These are phyloP conservation scores for Druon quercuslanigerum DNA, from an alignment of 1,140 invertebrate genomes.

Conservation along the genomic window DNA sequence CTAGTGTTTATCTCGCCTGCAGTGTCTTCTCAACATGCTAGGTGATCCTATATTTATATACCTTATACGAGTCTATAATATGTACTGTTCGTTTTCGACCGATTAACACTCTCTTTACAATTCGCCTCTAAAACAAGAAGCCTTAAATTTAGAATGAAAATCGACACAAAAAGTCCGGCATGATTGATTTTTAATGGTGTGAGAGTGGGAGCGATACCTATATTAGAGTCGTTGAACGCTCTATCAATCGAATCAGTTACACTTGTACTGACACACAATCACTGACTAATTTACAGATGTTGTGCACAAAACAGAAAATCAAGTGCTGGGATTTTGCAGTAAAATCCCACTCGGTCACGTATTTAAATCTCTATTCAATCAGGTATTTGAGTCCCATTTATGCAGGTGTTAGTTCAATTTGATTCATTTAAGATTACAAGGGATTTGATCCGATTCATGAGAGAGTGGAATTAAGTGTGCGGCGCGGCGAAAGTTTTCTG, in stretches of 20 bases:
- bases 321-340: no score
- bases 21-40: constrained; percentile 10
- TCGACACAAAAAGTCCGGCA: constrained; percentile 10
- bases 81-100: neutral
- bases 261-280: no score
- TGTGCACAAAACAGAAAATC: no score
- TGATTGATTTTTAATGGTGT: constrained; percentile 24
- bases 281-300: no score
- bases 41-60: constrained; percentile 16
- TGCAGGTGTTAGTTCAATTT: neutral
- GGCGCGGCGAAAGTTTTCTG: constrained; percentile 1
- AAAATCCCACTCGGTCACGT: no score
- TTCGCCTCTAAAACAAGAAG: constrained; percentile 15
- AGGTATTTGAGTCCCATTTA: no score
- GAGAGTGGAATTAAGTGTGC: neutral
- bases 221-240: neutral
- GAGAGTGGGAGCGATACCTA: neutral
- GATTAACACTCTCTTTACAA: constrained; percentile 5
- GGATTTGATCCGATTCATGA: neutral
- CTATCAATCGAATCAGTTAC: neutral
- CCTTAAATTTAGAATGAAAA: constrained; percentile 30
- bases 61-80: constrained; percentile 6
- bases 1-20: neutral
- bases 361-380: no score
- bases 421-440: neutral